Base-by-base conservation (phyloP, 2,888 invertebrate genomes). In the Dendrolimus pini region DNA sequence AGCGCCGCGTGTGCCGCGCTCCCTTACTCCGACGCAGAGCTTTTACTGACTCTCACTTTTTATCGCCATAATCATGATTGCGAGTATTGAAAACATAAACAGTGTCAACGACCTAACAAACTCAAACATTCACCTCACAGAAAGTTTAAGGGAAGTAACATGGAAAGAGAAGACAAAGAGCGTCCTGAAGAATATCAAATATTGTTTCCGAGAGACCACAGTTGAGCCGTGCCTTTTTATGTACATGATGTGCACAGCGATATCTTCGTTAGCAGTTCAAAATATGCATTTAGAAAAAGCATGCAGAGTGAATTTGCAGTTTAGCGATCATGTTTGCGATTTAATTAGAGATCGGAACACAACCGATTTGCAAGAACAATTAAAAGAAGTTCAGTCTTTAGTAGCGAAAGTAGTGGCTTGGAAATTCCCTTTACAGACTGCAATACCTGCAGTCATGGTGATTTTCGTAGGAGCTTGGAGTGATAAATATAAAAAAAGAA, bases 171-270 rank as follows among this genome's bases (percentile, higher is more conserved):
- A 80, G 70, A 79, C 76, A 9, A 89, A 88, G 63, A 69, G 65
- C 13, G 58, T 72, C 7, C 65, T 89, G 61, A 89, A 88, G 69
- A 74, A 73, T 53, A 65, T 93, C 13, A 85, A 81, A 65, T 68
- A 69, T 66, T 70, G 82, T 59, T 72, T 84, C 52, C 72, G 74
- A 2, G 89, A 90, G 69, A 88, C 84, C 1, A 94, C 94, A 0
- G 94, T 94, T 1, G 94, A 94, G 68, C 94, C 94, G 9, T 93
- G 94, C 67, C 75, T 94, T 63, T 92, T 93, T 62, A 85, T 91
- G 63, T 94, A 93, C 73, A 93, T 94, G 73, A 82, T 94, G 75
- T 94, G 94, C 61, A 93, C 92, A 55, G 92, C 93, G 1, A 75
- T 93, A 41, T 95, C 96, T 0, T 93, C 94, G 53, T 74, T 93